These are phyloP conservation scores for Protosalanx chinensis DNA, from an alignment of 2,797 vertebrate species.

Conservation along the genomic window DNA sequence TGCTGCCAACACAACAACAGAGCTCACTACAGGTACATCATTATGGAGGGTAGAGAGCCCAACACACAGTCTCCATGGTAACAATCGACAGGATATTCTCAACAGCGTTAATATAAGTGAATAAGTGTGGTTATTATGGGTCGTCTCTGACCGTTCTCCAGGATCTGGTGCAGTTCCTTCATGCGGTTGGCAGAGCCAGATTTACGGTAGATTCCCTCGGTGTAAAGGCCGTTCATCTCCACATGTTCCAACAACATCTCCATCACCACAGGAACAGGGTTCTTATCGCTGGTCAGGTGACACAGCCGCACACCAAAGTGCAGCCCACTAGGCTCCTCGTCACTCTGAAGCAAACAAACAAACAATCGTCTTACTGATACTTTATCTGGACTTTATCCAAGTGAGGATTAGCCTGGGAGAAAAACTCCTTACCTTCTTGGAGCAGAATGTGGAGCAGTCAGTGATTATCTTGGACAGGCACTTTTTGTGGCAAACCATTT, in stretches of 20 bases:
- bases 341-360: conserved; percentile 64
- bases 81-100: not conserved
- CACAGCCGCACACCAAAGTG: conserved; percentile 88
- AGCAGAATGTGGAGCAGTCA: conserved; percentile 77
- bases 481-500: conserved; percentile 97
- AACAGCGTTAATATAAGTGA: too few species aligned
- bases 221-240: conserved; percentile 96
- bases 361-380: not conserved
- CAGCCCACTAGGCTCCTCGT: conserved; percentile 74
- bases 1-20: conserved; percentile 41
- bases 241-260: conserved; percentile 94
- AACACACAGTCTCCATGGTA: not conserved
- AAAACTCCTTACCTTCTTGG: conserved; percentile 80
- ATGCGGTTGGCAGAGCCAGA: conserved; percentile 95
- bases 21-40: not conserved
- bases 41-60: not conserved
- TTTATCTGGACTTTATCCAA: not conserved
- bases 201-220: conserved; percentile 97
- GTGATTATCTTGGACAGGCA: conserved; percentile 86
- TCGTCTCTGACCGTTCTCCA: conserved; percentile 79
- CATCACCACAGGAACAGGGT: conserved; percentile 88
- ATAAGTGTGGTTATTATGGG: not conserved
- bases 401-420: not conserved
- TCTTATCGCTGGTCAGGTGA: conserved; percentile 81
- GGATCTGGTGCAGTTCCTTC: conserved; percentile 86